Percentiles rank a stretch among this genome's conserved stretches.
phyloP scores from a whole-genome alignment of 1,140 invertebrate genomes.

The Potamilus streckersoni region DNA sequence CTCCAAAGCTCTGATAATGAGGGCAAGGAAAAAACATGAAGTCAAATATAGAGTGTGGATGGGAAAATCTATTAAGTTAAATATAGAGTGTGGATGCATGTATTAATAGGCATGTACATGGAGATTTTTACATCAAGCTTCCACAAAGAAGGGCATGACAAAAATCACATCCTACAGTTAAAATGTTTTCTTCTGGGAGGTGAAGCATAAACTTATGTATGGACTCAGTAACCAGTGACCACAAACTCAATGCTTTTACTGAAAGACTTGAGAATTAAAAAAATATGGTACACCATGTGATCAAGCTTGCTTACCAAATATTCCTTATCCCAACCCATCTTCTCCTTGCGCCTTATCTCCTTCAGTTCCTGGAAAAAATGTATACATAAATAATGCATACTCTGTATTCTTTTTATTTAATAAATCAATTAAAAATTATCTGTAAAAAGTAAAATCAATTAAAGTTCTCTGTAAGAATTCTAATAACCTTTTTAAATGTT shows the following conservation, averaged over 20 bases:
- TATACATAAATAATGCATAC: no score
- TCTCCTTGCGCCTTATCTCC: conserved; percentile 85
- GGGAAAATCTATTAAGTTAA: no score
- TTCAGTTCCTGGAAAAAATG: conserved; percentile 77
- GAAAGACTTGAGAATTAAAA: not conserved
- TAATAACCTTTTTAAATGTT: no score
- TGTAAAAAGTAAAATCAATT: no score
- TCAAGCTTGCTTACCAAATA: conserved; percentile 71
- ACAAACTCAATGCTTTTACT: not conserved
- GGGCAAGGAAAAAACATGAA: no score
- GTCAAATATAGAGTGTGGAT: no score
- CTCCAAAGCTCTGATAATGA: no score
- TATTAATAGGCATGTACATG: not conserved
- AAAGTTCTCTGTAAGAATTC: no score
- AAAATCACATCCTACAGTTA: not conserved
- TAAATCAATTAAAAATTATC: no score
- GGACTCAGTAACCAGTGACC: not conserved
- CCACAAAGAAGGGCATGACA: not conserved
- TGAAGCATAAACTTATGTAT: not conserved
- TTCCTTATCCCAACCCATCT: conserved; percentile 97
- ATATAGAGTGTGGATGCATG: not conserved
- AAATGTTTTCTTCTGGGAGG: not conserved
- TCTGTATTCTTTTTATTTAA: no score
- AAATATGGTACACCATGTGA: not conserved
- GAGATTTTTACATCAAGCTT: not conserved